Evolutionary conservation across 1,140 invertebrate species (phyloP).

Genomic region (Calycopis cecrops): DNA sequence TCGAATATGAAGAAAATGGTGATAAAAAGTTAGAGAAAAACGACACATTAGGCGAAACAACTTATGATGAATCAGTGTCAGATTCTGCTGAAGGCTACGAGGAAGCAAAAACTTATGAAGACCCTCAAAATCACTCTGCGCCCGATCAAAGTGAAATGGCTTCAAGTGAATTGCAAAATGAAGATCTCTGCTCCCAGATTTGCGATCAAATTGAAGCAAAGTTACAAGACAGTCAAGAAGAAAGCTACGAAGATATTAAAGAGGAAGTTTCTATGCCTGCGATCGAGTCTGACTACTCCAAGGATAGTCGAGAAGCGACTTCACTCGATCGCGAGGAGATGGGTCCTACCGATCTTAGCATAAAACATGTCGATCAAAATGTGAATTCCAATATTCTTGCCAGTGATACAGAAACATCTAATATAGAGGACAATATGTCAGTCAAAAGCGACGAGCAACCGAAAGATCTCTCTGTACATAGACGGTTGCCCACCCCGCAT

Average conservation of each 20-base stretch:
- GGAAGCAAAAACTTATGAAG: constrained; percentile 33
- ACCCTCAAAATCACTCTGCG: constrained; percentile 34
- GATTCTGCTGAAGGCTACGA: constrained; percentile 44
- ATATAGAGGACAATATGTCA: constrained; percentile 52
- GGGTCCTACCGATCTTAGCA: constrained; percentile 69
- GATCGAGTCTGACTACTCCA: constrained; percentile 24
- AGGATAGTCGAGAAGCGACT: constrained; percentile 32
- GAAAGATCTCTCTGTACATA: constrained; percentile 76
- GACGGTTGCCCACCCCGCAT: constrained; percentile 63
- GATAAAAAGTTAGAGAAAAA: constrained; percentile 53
- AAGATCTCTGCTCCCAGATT: constrained; percentile 19
- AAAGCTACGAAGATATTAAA: constrained; percentile 25
- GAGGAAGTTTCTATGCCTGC: constrained; percentile 21
- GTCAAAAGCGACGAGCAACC: constrained; percentile 74
- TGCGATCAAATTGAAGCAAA: constrained; percentile 19
- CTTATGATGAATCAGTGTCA: constrained; percentile 53
- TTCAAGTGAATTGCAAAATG: constrained; percentile 30
- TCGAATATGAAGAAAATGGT: constrained; percentile 41
- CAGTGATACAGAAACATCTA: constrained; percentile 46
- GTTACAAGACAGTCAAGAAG: constrained; percentile 19
- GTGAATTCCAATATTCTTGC: constrained; percentile 28
- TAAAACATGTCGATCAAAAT: constrained; percentile 44
- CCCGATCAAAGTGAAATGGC: constrained; percentile 52
- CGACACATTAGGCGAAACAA: constrained; percentile 30
- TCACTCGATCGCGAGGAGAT: constrained; percentile 43